phyloP scores from a whole-genome alignment of 1,140 invertebrate species.

The Brachionus rotundiformis region DNA sequence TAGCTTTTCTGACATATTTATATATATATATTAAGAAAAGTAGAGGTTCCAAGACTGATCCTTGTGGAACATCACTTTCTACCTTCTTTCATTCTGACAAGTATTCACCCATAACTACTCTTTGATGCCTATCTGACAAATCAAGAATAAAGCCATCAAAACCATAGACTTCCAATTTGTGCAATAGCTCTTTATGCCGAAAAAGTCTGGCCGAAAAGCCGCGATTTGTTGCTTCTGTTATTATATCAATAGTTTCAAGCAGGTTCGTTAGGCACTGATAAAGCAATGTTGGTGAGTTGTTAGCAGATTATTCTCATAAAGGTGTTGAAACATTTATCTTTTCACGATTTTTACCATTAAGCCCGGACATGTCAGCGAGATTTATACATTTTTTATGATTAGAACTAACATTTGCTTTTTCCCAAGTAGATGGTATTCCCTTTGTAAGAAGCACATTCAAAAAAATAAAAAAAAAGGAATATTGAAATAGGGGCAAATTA shows the following conservation, averaged over 20 bases:
- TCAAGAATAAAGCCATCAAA: not conserved
- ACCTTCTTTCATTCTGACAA: not conserved
- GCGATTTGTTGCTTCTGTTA: not conserved
- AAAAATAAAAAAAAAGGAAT: too few species aligned
- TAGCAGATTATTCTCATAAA: conserved; percentile 18
- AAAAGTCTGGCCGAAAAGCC: not conserved
- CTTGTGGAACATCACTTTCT: not conserved
- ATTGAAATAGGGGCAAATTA: too few species aligned
- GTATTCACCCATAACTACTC: conserved; percentile 1
- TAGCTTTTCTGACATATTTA: not conserved
- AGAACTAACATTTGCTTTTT: conserved; percentile 43
- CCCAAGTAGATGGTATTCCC: conserved; percentile 50
- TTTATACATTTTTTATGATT: conserved; percentile 41
- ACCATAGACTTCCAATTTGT: not conserved
- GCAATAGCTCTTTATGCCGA: not conserved
- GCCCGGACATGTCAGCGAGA: not conserved
- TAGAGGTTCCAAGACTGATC: not conserved
- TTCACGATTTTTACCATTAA: not conserved
- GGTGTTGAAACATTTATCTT: not conserved
- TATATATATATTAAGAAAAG: not conserved
- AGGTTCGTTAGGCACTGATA: not conserved
- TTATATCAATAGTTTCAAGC: not conserved
- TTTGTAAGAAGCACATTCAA: too few species aligned
- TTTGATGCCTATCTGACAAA: not conserved
- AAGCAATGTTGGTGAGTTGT: not conserved